Base-by-base conservation (phyloP, 1,140 invertebrate genomes). In the Pogonomyrmex barbatus region DNA sequence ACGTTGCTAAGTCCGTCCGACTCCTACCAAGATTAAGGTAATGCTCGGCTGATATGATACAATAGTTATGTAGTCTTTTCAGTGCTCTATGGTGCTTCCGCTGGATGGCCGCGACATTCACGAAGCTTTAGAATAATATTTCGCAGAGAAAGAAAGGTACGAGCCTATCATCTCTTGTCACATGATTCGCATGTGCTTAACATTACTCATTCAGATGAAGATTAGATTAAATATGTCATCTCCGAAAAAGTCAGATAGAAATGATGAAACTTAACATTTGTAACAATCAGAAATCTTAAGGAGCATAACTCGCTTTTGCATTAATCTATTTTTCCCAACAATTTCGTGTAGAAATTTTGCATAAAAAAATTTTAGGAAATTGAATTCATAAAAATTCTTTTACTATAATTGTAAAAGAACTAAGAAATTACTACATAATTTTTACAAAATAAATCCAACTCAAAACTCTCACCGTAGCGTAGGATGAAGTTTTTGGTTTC, bases 401-500 rank as follows among this genome's bases (percentile, higher is more conserved):
- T 33, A 17, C 33, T n/a, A 9, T 4, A 5, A 30, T 39, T 58
- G 24, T 24, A 24, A 12, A 24, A 2, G 14, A 36, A 70, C 8
- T n/a, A 45, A 36, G 30, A 14, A 42, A 10, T 52, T 33, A 8
- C 14, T 4, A 50, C 8, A n/a, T 58, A 30, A 39, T 12, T 85
- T 65, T 8, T 67, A 30, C n/a, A 6, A 39, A 5, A 86, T 45
- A 24, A 45, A 36, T 54, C 67, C 1, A 45, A 36, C 2, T 54
- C 6, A 76, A 62, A 73, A 65, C 36, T 92, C 93, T 94, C 77
- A 94, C 93, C 91, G 91, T 94, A 89, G 79, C 89, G 83, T 92
- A 93, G 84, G 92, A 92, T 91, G 71, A 73, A 90, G 62, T 70
- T 93, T 90, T 87, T 90, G 91, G 91, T 92, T 94, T 93, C 91